These are phyloP conservation scores for Amphipyra tragopoginis DNA, from an alignment of 2,888 invertebrate genomes.

Conservation along the genomic window DNA sequence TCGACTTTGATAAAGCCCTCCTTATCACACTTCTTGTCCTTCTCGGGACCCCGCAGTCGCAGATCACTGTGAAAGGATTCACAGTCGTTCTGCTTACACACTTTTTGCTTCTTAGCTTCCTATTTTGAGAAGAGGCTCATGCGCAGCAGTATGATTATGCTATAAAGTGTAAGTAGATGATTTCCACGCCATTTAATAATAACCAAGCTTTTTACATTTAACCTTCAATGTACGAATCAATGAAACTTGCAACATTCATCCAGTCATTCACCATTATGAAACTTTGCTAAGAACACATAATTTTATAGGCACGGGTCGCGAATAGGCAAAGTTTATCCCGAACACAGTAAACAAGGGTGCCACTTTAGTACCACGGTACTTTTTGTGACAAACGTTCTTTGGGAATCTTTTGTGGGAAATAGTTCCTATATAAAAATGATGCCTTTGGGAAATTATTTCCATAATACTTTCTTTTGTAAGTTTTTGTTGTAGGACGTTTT, in stretches of 20 bases:
- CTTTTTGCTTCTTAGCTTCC: no score
- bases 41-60: no score
- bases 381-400: constrained; percentile 25
- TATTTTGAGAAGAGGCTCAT: no score
- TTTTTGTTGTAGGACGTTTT: constrained; percentile 8
- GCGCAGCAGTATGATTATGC: no score
- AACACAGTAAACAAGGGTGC: constrained; percentile 37
- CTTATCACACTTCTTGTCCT: no score
- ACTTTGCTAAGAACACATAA: constrained; percentile 19
- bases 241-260: background rate
- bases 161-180: no score
- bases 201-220: no score
- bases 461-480: constrained; percentile 6
- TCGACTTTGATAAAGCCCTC: no score
- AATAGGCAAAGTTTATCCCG: constrained; percentile 24
- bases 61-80: no score
- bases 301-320: constrained; percentile 8
- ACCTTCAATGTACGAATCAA: no score
- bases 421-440: constrained; percentile 3
- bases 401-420: constrained; percentile 14
- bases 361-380: constrained; percentile 18
- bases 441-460: constrained; percentile 1
- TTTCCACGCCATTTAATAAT: no score
- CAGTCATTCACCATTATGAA: background rate
- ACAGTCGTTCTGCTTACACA: no score